These are phyloP conservation scores for Ichneumoninae sp. DNA, from an alignment of 2,888 invertebrate species.

Conservation along the genomic window DNA sequence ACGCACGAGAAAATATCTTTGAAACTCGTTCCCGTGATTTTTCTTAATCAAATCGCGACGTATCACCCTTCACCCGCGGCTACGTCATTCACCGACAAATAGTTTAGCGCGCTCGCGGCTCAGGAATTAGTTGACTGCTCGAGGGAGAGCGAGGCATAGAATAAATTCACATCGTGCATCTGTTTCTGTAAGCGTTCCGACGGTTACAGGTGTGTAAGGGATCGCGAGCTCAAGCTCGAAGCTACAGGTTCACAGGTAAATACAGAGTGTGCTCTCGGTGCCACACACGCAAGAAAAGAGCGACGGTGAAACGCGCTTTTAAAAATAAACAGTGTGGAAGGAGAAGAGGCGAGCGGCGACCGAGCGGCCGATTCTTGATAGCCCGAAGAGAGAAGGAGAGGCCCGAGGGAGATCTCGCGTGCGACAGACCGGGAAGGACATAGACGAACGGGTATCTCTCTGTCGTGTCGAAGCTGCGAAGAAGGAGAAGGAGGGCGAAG, in stretches of 20 bases:
- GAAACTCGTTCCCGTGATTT: constrained; percentile 31
- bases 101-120: constrained; percentile 7
- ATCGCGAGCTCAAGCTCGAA: background rate
- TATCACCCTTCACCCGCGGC: constrained; percentile 48
- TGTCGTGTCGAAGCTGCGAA: constrained; percentile 21
- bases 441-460: background rate
- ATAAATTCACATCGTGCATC: constrained; percentile 16
- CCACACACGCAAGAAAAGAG: background rate
- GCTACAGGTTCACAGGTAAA: constrained; percentile 1
- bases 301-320: constrained; percentile 22
- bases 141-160: constrained; percentile 23
- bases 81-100: constrained; percentile 40
- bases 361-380: constrained; percentile 38
- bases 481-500: constrained; percentile 33
- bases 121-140: constrained; percentile 15
- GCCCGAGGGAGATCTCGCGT: background rate
- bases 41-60: constrained; percentile 6
- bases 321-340: constrained; percentile 48
- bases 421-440: constrained; percentile 3
- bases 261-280: background rate
- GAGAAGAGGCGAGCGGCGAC: constrained; percentile 45
- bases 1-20: constrained; percentile 27
- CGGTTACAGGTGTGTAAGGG: constrained; percentile 17
- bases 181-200: background rate
- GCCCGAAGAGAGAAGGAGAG: constrained; percentile 33